These are phyloP conservation scores for Darevskia mixta DNA, from an alignment of 2,797 vertebrate genomes.

Conservation along the genomic window DNA sequence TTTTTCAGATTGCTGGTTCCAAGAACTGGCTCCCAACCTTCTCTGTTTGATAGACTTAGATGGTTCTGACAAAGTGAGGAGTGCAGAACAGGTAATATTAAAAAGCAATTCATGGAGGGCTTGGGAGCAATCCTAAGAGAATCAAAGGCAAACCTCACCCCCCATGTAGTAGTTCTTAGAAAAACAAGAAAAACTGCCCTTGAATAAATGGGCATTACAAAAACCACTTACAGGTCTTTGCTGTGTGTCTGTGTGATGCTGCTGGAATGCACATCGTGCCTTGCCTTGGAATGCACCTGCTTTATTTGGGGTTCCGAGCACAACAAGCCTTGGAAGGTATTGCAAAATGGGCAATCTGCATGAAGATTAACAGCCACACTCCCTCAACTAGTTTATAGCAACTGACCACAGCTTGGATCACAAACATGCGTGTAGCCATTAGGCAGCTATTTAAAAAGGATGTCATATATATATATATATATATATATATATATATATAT, in stretches of 20 bases:
- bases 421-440: background rate
- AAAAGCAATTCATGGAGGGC: background rate
- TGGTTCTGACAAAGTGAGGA: constrained; percentile 7
- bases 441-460: background rate
- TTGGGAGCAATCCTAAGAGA: constrained; percentile 3
- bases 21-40: background rate
- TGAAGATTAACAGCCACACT: background rate
- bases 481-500: background rate
- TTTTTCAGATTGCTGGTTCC: constrained; percentile 20
- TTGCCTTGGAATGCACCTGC: background rate
- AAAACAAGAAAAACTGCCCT: background rate
- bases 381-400: background rate
- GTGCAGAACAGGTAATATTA: background rate
- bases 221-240: background rate
- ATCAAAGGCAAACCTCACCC: background rate
- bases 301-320: background rate
- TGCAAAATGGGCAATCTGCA: background rate
- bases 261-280: background rate
- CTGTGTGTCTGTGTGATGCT: background rate
- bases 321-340: background rate
- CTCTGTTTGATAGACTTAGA: constrained; percentile 21
- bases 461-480: background rate
- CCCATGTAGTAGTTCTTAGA: background rate
- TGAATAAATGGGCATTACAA: background rate
- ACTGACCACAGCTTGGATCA: background rate